Evolutionary conservation across 64 coral and sea anemone species (phyloP).

Genomic region (Hydrozoanthus tunicans): DNA sequence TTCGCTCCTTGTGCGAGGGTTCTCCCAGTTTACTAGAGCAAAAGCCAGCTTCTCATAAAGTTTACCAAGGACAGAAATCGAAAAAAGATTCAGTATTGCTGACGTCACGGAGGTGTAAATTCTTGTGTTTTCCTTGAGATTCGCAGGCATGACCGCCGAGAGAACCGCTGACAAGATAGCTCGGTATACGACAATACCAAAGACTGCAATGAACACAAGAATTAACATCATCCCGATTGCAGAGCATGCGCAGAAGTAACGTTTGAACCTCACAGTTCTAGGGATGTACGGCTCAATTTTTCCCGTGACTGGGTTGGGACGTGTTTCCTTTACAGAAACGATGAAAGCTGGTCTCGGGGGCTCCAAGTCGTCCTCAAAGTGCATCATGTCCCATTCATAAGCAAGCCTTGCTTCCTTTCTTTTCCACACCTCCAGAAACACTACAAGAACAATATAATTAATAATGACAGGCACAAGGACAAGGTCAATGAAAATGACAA

Average conservation of each 20-base stretch:
- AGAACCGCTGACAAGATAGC: slow-evolving; percentile 52
- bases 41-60: slow-evolving; percentile 57
- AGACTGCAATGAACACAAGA: slow-evolving; percentile 36
- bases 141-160: background rate
- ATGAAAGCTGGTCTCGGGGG: slow-evolving; percentile 62
- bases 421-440: slow-evolving; percentile 63
- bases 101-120: slow-evolving; percentile 62
- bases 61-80: slow-evolving; percentile 44
- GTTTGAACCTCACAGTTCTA: background rate
- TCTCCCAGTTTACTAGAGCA: slow-evolving; percentile 59
- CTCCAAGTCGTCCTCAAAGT: slow-evolving; percentile 57
- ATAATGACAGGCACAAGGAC: too few species aligned
- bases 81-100: slow-evolving; percentile 47
- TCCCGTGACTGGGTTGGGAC: slow-evolving; percentile 55
- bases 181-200: slow-evolving; percentile 61
- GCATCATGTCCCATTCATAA: slow-evolving; percentile 70
- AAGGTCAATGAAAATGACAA: background rate
- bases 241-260: slow-evolving; percentile 21
- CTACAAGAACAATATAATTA: background rate
- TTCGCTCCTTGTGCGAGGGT: slow-evolving; percentile 52
- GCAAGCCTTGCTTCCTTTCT: slow-evolving; percentile 42
- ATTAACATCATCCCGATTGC: slow-evolving; percentile 49
- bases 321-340: slow-evolving; percentile 13
- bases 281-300: slow-evolving; percentile 62
- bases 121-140: slow-evolving; percentile 32